Percentiles rank a stretch among this genome's conserved stretches.
Evolutionary conservation across 2,797 vertebrate genomes (phyloP).

Genomic region (Danio tinwini): DNA sequence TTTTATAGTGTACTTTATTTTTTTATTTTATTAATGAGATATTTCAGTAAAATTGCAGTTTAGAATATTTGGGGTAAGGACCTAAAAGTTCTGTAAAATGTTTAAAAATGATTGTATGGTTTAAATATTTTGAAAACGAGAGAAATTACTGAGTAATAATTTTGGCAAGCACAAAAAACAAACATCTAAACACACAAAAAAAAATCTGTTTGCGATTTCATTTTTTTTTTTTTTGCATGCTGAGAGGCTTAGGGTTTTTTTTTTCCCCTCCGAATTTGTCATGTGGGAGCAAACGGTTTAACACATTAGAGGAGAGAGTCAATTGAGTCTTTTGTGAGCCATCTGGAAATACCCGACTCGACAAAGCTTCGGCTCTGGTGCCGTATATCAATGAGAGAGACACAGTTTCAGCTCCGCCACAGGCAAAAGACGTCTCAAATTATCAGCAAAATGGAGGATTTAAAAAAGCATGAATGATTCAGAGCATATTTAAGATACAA

Average conservation of each 20-base stretch:
- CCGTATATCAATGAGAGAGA: conserved; percentile 49
- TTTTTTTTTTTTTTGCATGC: conserved; percentile 21
- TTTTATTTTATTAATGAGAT: too few relatives aligned
- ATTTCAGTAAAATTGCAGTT: too few relatives aligned
- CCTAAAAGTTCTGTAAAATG: too few relatives aligned
- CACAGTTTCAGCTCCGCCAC: conserved; percentile 23
- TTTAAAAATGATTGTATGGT: too few relatives aligned
- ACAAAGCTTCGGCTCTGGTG: conserved; percentile 34
- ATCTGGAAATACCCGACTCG: conserved; percentile 46
- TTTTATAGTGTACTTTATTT: too few relatives aligned
- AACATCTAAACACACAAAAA: background rate
- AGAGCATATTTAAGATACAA: background rate
- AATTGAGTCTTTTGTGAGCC: conserved; percentile 49
- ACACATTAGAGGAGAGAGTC: conserved; percentile 39
- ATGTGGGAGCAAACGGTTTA: conserved; percentile 49
- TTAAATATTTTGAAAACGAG: background rate
- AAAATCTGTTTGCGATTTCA: conserved; percentile 29
- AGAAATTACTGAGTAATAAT: background rate
- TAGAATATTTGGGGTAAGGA: too few relatives aligned
- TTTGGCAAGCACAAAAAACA: background rate
- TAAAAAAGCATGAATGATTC: conserved; percentile 38
- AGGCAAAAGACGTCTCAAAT: conserved; percentile 41
- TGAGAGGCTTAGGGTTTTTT: conserved; percentile 15
- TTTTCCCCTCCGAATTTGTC: conserved; percentile 8
- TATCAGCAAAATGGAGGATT: conserved; percentile 44